These are phyloP conservation scores for Muscicapa adusta DNA, from an alignment of 2,113 vertebrate genomes.

Conservation along the genomic window DNA sequence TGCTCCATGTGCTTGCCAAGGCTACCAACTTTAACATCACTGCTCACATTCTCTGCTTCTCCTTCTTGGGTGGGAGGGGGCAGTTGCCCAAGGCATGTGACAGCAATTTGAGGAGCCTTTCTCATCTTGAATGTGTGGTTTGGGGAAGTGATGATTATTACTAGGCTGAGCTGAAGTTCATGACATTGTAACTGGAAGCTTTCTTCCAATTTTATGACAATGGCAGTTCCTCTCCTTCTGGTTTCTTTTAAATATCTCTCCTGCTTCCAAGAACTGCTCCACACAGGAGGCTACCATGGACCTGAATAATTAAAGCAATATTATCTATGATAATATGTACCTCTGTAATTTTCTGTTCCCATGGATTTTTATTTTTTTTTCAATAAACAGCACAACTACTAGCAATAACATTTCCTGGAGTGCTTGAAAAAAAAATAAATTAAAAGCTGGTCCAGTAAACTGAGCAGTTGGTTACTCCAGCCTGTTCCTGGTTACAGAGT, in stretches of 20 bases:
- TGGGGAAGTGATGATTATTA: background rate
- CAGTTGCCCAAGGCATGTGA: background rate
- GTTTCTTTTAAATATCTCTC: background rate
- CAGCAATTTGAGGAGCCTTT: background rate
- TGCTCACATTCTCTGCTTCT: background rate
- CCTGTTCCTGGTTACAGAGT: background rate
- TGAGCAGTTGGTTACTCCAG: background rate
- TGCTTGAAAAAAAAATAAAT: background rate
- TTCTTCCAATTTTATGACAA: background rate
- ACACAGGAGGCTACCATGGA: background rate
- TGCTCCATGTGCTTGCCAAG: background rate
- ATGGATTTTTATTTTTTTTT: background rate
- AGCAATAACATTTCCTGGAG: slow-evolving; percentile 60
- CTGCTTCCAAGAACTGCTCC: slow-evolving; percentile 13
- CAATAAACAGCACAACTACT: slow-evolving; percentile 16
- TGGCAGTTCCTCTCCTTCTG: background rate
- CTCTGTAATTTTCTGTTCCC: slow-evolving; percentile 8
- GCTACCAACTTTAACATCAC: background rate
- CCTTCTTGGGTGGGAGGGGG: background rate
- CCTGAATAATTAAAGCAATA: slow-evolving; percentile 52
- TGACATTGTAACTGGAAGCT: background rate
- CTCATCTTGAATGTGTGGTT: background rate
- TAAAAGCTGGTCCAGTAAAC: background rate
- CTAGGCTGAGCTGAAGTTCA: background rate
- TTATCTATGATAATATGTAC: slow-evolving; percentile 53